phyloP scores from a whole-genome alignment of 2,888 invertebrate genomes.

The Drosophila affinis region DNA sequence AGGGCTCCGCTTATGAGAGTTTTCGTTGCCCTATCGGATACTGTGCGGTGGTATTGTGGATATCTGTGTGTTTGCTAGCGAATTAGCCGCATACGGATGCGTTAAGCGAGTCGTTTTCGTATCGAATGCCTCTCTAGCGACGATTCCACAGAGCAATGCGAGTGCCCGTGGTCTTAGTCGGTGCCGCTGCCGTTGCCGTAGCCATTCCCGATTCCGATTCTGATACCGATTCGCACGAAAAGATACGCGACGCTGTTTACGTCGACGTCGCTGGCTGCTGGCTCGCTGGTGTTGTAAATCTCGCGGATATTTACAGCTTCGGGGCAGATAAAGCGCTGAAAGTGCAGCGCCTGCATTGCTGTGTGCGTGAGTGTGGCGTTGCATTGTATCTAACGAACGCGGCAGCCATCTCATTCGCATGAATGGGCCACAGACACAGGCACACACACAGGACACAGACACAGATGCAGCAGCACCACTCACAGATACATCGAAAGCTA shows the following conservation, averaged over 20 bases:
- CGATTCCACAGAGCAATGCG: conserved; percentile 6
- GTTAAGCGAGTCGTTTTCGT: conserved; percentile 45
- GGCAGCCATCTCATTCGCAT: conserved; percentile 50
- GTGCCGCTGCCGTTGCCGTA: conserved; percentile 14
- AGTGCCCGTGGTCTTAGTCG: conserved; percentile 45
- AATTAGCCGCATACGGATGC: conserved; percentile 44
- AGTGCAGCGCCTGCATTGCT: conserved; percentile 45
- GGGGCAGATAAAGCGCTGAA: conserved; percentile 58
- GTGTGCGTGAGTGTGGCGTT: conserved; percentile 18
- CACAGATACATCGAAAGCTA: conserved; percentile 18
- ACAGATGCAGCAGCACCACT: neutral
- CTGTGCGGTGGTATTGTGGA: conserved; percentile 11
- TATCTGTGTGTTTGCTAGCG: conserved; percentile 22
- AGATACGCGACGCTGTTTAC: conserved; percentile 47
- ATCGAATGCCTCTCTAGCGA: conserved; percentile 27
- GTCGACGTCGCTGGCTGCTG: conserved; percentile 39
- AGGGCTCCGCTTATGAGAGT: neutral
- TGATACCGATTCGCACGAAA: conserved; percentile 52
- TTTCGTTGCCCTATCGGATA: conserved; percentile 3
- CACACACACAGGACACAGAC: neutral
- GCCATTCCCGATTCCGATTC: conserved; percentile 16
- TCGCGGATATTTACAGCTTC: conserved; percentile 82
- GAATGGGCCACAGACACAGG: conserved; percentile 29
- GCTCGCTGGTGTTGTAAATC: conserved; percentile 76
- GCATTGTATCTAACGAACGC: conserved; percentile 22